Base-by-base conservation (phyloP, 2,113 vertebrate species). In the Pampusana beccarii region DNA sequence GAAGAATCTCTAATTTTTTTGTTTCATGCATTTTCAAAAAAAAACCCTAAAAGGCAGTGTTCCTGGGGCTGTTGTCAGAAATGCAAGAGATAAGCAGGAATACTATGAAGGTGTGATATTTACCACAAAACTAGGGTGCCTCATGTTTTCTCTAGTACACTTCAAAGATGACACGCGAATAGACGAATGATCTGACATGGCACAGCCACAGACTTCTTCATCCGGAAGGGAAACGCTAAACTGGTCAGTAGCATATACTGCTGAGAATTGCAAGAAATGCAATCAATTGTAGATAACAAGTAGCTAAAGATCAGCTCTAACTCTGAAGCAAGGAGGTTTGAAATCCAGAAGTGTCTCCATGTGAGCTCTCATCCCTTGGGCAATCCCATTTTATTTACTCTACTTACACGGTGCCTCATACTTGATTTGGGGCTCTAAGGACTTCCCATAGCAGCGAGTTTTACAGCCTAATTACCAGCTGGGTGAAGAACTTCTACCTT, bases 391-490 rank as follows among this genome's bases (percentile, higher is more conserved):
- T 92, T 40, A 48, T 7, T 78, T 84, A 38, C 36, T 74, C 77
- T 33, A 46, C 18, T 79, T 51, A 34, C 34, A 51, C 11, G 20
- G 20, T 16, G 14, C 7, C 44, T 79, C 20, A 61, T 54, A 28
- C 21, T 65, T 48, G 38, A 58, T 56, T 69, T 65, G 28, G 16
- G 23, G 28, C 29, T 92, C 23, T 56, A 82, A 79, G 46, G 34
- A 34, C 42, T 71, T 70, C 29, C 42, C 5, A 0, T 6, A 7
- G n/a, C 57, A 61, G 51, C 0, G 0, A 75, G 21, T 28, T 88
- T 83, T 66, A 61, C 48, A 86, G 42, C 16, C 73, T 61, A 48
- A 74, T 79, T 78, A 71, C 1, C 4, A 86, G 64, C 6, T 34
- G 33, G 9, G 23, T 48, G 67, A 44, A 81, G 57, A 87, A 50